Conservation (phyloP, 2,797 vertebrate genomes). For the Paratrypauchen microcephalus region DNA sequence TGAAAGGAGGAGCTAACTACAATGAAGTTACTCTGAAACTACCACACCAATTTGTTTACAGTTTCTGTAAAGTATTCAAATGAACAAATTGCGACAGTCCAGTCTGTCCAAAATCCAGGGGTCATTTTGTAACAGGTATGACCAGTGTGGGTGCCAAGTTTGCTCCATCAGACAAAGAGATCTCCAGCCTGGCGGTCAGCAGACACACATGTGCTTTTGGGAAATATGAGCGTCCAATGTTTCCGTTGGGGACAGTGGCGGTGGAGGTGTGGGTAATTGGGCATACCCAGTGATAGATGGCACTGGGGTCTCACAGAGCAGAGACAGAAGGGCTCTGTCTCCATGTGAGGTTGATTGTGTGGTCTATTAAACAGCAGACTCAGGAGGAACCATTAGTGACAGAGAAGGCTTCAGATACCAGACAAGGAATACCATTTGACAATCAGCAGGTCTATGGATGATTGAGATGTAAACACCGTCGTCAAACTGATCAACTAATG, state of each 20-base stretch:
- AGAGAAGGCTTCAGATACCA: constrained; percentile 30
- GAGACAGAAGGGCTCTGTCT: constrained; percentile 56
- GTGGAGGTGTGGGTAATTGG: constrained; percentile 67
- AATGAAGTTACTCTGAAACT: too few species aligned
- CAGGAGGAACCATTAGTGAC: constrained; percentile 49
- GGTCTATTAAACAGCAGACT: constrained; percentile 61
- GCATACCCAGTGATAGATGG: constrained; percentile 68
- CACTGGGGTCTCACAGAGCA: constrained; percentile 57
- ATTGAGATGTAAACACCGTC: constrained; percentile 59
- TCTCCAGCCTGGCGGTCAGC: constrained; percentile 41
- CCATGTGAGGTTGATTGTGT: constrained; percentile 72
- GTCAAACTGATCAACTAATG: constrained; percentile 45
- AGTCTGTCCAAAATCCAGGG: constrained; percentile 61
- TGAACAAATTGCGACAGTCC: constrained; percentile 60
- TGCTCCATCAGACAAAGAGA: constrained; percentile 58
- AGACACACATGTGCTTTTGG: constrained; percentile 19
- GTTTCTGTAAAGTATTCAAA: background rate
- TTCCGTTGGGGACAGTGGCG: constrained; percentile 41
- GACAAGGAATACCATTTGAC: constrained; percentile 48
- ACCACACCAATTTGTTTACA: too few species aligned
- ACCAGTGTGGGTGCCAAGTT: constrained; percentile 67
- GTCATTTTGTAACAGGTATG: constrained; percentile 72
- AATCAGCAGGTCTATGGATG: constrained; percentile 30
- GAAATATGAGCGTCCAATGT: background rate
- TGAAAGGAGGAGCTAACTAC: too few species aligned